Percentiles rank a stretch among this genome's conserved stretches.
phyloP scores from a whole-genome alignment of 2,888 invertebrate species.

The Cybosia mesomella region DNA sequence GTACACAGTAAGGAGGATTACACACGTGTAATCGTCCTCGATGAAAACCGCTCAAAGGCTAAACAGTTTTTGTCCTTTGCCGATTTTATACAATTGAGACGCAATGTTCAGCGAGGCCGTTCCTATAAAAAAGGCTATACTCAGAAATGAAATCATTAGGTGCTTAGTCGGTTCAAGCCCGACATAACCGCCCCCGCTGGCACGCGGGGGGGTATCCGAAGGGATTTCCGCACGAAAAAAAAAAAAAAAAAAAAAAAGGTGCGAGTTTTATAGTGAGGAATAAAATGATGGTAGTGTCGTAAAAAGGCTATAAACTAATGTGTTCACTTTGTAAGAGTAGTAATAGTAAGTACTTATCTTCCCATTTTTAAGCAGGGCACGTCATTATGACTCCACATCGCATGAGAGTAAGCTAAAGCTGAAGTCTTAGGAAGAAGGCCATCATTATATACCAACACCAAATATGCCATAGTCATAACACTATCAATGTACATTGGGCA shows the following conservation, averaged over 20 bases:
- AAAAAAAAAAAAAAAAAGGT: too few relatives aligned
- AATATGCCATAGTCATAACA: too few relatives aligned
- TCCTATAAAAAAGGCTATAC: constrained; percentile 31
- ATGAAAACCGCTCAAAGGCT: constrained; percentile 28
- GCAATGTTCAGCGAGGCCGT: constrained; percentile 38
- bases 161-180: too few relatives aligned
- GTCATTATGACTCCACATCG: not conserved
- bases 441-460: too few relatives aligned
- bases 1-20: not conserved
- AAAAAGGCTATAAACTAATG: constrained; percentile 2
- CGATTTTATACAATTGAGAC: constrained; percentile 24
- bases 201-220: too few relatives aligned
- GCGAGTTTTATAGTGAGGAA: constrained; percentile 24
- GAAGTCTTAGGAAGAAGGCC: too few relatives aligned
- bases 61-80: constrained; percentile 37
- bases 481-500: too few relatives aligned
- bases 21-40: constrained; percentile 23
- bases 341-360: not conserved
- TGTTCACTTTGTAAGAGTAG: not conserved
- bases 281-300: constrained; percentile 11
- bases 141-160: constrained; percentile 29
- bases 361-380: not conserved
- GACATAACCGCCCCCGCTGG: too few relatives aligned
- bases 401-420: too few relatives aligned
- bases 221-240: too few relatives aligned